Evolutionary conservation across 2,113 vertebrate genomes (phyloP).

Genomic region (Ochotona curzoniae): DNA sequence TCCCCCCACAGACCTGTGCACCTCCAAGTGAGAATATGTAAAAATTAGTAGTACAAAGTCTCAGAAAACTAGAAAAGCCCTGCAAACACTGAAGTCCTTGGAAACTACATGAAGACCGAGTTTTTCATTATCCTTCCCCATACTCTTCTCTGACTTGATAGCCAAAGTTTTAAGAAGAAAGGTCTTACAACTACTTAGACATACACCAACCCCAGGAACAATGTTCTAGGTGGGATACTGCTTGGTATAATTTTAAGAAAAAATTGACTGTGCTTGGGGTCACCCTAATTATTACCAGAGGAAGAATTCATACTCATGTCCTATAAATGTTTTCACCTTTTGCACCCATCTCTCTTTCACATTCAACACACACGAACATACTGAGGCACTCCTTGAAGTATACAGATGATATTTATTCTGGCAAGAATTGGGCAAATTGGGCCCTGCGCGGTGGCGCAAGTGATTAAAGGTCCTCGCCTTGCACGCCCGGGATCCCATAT

Average conservation of each 20-base stretch:
- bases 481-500: too few relatives aligned
- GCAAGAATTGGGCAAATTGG: slow-evolving; percentile 56
- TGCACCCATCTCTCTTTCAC: background rate
- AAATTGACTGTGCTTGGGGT: background rate
- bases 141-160: slow-evolving; percentile 30
- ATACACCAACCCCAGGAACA: background rate
- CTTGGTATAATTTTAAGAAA: slow-evolving; percentile 5
- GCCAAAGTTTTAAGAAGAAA: slow-evolving; percentile 17
- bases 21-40: slow-evolving; percentile 18
- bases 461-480: too few relatives aligned
- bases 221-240: background rate
- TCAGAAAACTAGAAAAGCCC: slow-evolving; percentile 59
- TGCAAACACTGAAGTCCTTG: background rate
- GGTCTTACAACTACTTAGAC: slow-evolving; percentile 33
- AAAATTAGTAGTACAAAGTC: slow-evolving; percentile 79
- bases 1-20: slow-evolving; percentile 14
- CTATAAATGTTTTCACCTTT: background rate
- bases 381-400: slow-evolving; percentile 4
- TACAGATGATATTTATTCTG: slow-evolving; percentile 51
- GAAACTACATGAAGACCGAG: background rate
- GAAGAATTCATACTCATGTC: background rate
- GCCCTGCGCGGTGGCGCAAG: too few relatives aligned
- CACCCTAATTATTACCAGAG: background rate
- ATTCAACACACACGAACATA: background rate
- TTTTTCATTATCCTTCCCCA: slow-evolving; percentile 28